A percentile compares a stretch with the other conserved stretches of the same genome.
Conservation (phyloP, 2,113 vertebrate genomes). For the Pelmatolapia mariae region DNA sequence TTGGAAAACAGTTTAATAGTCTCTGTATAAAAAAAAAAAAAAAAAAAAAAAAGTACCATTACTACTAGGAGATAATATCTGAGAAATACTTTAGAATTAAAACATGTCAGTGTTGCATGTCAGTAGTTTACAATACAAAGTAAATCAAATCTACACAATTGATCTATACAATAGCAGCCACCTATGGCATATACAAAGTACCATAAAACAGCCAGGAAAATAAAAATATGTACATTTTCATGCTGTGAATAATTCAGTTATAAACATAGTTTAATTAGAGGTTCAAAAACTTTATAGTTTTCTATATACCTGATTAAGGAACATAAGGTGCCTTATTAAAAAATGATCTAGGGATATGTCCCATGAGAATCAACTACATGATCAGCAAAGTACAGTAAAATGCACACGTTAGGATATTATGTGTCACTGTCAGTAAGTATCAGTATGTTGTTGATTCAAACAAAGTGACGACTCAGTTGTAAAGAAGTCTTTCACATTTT, state of each 20-base stretch:
- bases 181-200: slow-evolving; percentile 43
- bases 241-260: slow-evolving; percentile 29
- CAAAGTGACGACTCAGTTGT: background rate
- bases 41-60: slow-evolving; percentile 3
- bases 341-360: slow-evolving; percentile 7
- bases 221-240: slow-evolving; percentile 56
- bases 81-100: slow-evolving; percentile 87
- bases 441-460: background rate
- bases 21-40: slow-evolving; percentile 39
- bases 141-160: slow-evolving; percentile 67
- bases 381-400: slow-evolving; percentile 40
- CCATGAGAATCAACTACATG: slow-evolving; percentile 2
- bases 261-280: slow-evolving; percentile 19
- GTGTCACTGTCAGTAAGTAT: background rate
- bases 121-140: slow-evolving; percentile 73
- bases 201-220: slow-evolving; percentile 54
- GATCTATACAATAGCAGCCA: slow-evolving; percentile 66
- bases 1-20: slow-evolving; percentile 35
- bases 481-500: slow-evolving; percentile 8
- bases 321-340: slow-evolving; percentile 43
- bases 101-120: slow-evolving; percentile 62
- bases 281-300: background rate
- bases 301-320: slow-evolving; percentile 30
- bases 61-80: slow-evolving; percentile 49
- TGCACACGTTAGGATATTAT: background rate